Evolutionary conservation across 2,888 invertebrate genomes (phyloP), one percentile per base, ranked within the genome.

Genomic region (Nomada fabriciana): DNA sequence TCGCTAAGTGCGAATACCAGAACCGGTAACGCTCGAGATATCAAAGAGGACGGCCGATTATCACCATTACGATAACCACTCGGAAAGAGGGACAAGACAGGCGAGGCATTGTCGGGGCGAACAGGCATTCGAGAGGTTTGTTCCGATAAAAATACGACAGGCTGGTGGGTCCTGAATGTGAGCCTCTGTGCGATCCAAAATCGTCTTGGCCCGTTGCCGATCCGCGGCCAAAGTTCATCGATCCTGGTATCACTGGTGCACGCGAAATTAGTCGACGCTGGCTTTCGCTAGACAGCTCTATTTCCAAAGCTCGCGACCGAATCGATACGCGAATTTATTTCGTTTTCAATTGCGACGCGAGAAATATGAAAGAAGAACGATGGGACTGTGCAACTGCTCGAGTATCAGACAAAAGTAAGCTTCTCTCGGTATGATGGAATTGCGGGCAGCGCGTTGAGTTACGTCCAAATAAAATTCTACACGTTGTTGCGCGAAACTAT

Each of bases 201-300:
- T 88, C 86, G 85, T 85, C 84, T 88, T 89, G 87, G 88, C 85
- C 84, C 84, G 80, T n/a, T 86, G 88, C 82, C 88, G 86, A 81
- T 89, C 83, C 68, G 36, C 69, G 68, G 55, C 55, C 69, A 52
- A 57, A 72, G 83, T 85, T 70, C 83, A 78, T 69, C 80, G 80
- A 84, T 87, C 86, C 83, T 69, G 47, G 25, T 29, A 61, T 76
- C 74, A 47, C 59, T 36, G 60, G 42, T 4, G 23, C 23, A 18
- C 59, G 59, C 52, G 25, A 50, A 70, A 80, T 75, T 53, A 65
- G 59, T 67, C 4, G 53, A 47, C 43, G 59, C n/a, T 29, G 25
- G 11, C 36, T 50, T 65, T 47, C 13, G 70, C 57, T 70, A 65
- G 23, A 3, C 52, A 53, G 50, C 9, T 4, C 50, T 36, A 7